Evolutionary conservation across 2,888 invertebrate genomes (phyloP).

Genomic region (Acanthacorydalis orientalis): DNA sequence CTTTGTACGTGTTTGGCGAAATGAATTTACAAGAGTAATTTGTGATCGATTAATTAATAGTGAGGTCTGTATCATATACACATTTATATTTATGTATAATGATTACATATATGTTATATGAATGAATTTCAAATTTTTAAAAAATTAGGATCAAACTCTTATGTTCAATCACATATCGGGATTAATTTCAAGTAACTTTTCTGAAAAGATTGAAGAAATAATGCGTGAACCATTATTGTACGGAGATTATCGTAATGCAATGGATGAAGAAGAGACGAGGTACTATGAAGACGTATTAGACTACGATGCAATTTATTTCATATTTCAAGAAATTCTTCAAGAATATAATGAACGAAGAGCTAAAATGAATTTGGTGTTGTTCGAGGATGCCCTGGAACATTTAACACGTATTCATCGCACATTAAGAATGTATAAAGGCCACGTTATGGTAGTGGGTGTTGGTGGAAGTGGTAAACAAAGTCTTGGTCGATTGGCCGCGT

Average conservation of each 20-base stretch:
- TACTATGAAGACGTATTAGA: conserved; percentile 81
- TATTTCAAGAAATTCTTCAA: conserved; percentile 80
- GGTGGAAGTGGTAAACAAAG: conserved; percentile 82
- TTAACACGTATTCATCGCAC: conserved; percentile 74
- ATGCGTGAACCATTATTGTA: conserved; percentile 70
- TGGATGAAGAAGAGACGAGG: conserved; percentile 61
- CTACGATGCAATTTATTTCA: conserved; percentile 72
- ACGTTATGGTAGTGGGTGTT: conserved; percentile 72
- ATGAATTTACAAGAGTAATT: conserved; percentile 75
- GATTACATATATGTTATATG: neutral
- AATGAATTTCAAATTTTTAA: conserved; percentile 1
- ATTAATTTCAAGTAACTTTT: conserved; percentile 41
- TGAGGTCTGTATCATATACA: conserved; percentile 24
- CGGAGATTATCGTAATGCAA: conserved; percentile 77
- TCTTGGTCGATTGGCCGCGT: conserved; percentile 62
- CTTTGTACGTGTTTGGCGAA: conserved; percentile 76
- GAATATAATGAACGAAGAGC: conserved; percentile 64
- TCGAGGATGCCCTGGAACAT: conserved; percentile 85
- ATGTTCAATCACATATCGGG: conserved; percentile 41
- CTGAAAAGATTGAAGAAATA: conserved; percentile 45
- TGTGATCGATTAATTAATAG: conserved; percentile 68
- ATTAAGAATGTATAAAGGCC: conserved; percentile 67
- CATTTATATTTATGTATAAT: conserved; percentile 1
- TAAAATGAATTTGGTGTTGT: conserved; percentile 67
- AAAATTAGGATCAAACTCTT: conserved; percentile 41